Conservation (phyloP, 2,797 vertebrate species). For the Karalla daura region DNA sequence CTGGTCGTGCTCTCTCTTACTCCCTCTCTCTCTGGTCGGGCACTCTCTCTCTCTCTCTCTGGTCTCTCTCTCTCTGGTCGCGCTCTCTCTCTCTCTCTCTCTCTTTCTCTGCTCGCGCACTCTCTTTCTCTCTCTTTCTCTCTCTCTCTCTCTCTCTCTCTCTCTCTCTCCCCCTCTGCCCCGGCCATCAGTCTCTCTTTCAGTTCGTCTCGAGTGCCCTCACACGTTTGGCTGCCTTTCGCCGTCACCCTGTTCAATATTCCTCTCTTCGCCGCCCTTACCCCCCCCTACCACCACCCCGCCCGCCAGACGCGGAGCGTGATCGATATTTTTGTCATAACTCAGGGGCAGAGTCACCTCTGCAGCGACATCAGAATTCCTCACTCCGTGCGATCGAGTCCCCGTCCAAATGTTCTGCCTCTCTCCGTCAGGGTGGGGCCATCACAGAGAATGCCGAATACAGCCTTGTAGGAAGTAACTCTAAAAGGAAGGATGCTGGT, state of each 20-base stretch:
- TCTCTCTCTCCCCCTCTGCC: too few species aligned
- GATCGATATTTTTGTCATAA: slow-evolving; percentile 79
- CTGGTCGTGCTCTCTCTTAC: too few species aligned
- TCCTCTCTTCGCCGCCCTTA: slow-evolving; percentile 68
- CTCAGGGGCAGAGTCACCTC: slow-evolving; percentile 72
- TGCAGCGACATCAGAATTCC: slow-evolving; percentile 69
- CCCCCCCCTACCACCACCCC: slow-evolving; percentile 33
- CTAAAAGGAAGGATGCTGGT: slow-evolving; percentile 4
- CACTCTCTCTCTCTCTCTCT: too few species aligned
- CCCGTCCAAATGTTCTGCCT: slow-evolving; percentile 50
- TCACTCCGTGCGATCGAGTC: slow-evolving; percentile 41
- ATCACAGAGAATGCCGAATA: slow-evolving; percentile 62
- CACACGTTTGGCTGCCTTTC: slow-evolving; percentile 50
- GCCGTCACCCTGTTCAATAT: slow-evolving; percentile 60
- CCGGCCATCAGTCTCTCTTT: slow-evolving; percentile 27
- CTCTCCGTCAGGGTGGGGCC: slow-evolving; percentile 31
- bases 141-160: too few species aligned
- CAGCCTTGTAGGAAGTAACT: slow-evolving; percentile 12
- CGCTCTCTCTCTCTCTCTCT: too few species aligned
- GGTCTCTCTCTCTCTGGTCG: too few species aligned
- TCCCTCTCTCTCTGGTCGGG: too few species aligned
- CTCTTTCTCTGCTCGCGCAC: too few species aligned
- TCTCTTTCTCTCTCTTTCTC: too few species aligned
- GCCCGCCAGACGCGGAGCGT: slow-evolving; percentile 43
- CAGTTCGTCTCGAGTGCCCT: slow-evolving; percentile 27